Evolutionary conservation across 1,140 invertebrate species (phyloP).

Genomic region (Laupala kohalensis): DNA sequence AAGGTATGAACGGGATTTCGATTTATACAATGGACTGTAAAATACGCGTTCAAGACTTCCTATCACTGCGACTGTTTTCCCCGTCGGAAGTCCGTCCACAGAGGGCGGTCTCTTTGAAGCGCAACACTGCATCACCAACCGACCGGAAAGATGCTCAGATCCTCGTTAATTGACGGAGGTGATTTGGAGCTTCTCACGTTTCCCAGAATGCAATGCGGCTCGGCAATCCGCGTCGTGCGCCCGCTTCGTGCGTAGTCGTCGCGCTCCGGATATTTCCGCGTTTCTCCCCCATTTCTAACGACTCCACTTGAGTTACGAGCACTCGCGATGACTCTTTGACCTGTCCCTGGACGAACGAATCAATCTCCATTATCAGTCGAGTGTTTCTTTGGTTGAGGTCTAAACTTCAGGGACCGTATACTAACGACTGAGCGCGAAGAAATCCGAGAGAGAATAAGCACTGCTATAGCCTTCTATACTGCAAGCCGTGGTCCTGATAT

Average conservation of each 20-base stretch:
- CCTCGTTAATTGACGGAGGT: background rate
- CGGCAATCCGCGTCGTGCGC: background rate
- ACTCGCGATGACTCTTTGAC: background rate
- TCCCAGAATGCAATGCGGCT: background rate
- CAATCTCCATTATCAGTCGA: background rate
- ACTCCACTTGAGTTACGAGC: background rate
- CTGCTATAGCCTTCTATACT: too few species aligned
- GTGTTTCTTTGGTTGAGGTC: too few species aligned
- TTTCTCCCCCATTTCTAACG: background rate
- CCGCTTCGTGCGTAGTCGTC: background rate
- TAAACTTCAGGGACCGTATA: too few species aligned
- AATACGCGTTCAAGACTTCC: too few species aligned
- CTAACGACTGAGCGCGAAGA: too few species aligned
- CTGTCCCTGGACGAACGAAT: background rate
- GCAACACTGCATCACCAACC: background rate
- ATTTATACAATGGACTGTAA: too few species aligned
- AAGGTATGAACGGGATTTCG: too few species aligned
- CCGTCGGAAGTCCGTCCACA: background rate
- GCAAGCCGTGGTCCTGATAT: too few species aligned
- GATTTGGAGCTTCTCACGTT: background rate
- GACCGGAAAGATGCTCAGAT: background rate
- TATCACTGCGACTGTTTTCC: too few species aligned
- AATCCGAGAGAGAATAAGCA: too few species aligned
- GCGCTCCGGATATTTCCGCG: background rate
- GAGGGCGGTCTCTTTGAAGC: background rate